These are phyloP conservation scores for Synergus gifuensis DNA, from an alignment of 2,888 invertebrate genomes.

Conservation along the genomic window DNA sequence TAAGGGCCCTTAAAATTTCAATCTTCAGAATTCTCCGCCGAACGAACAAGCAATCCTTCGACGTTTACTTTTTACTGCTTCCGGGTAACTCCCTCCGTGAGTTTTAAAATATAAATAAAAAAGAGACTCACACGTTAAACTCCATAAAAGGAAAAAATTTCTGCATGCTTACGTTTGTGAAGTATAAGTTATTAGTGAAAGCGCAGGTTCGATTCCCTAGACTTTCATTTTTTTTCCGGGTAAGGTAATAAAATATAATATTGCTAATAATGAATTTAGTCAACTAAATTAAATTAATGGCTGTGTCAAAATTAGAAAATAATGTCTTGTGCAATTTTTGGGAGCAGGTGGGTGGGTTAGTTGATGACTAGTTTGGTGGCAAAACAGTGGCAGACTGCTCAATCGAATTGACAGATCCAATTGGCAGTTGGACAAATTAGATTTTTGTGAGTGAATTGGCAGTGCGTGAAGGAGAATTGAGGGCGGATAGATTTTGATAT, in stretches of 20 bases:
- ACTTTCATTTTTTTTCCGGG: not conserved
- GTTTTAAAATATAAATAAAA: not conserved
- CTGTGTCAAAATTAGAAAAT: too few relatives aligned
- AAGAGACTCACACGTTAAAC: not conserved
- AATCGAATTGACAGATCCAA: constrained; percentile 67
- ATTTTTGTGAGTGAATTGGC: constrained; percentile 64
- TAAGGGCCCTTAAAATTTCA: constrained; percentile 15
- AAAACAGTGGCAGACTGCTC: constrained; percentile 44
- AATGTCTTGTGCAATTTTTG: not conserved
- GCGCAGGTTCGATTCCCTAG: not conserved
- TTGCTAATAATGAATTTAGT: too few relatives aligned
- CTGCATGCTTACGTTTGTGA: not conserved
- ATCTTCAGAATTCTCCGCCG: not conserved
- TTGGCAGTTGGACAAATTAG: constrained; percentile 74
- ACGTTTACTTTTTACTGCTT: not conserved
- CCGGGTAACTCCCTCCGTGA: not conserved
- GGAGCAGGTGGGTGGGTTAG: not conserved
- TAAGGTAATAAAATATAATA: too few relatives aligned
- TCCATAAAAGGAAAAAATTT: not conserved
- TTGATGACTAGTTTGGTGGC: constrained; percentile 35
- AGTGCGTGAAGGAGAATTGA: constrained; percentile 61
- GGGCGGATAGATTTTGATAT: constrained; percentile 59
- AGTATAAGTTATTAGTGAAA: not conserved
- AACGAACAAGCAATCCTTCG: not conserved
- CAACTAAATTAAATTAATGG: too few relatives aligned